Percentiles rank a stretch among this genome's conserved stretches.
phyloP scores from a whole-genome alignment of 2,113 vertebrate species.

The Stigmatopora nigra region DNA sequence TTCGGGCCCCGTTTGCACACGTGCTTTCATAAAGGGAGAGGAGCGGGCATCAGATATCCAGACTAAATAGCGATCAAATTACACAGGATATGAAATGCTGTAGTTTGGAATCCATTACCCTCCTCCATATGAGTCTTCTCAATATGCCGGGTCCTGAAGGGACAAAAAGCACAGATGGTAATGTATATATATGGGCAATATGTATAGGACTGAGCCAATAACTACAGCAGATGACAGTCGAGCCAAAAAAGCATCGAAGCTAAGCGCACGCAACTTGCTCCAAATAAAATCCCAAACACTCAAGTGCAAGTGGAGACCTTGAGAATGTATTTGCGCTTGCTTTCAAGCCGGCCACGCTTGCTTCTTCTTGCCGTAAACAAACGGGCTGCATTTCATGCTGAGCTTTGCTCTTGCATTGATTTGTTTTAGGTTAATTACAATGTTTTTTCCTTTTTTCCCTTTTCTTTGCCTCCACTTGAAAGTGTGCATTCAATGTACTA shows the following conservation, averaged over 20 bases:
- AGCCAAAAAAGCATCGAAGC: constrained; percentile 49
- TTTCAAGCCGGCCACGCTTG: constrained; percentile 50
- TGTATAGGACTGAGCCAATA: constrained; percentile 65
- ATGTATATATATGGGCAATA: constrained; percentile 61
- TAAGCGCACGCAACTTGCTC: constrained; percentile 40
- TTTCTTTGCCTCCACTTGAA: constrained; percentile 20
- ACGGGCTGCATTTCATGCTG: constrained; percentile 35
- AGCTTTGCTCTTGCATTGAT: constrained; percentile 34
- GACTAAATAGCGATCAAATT: constrained; percentile 63
- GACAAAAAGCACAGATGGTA: constrained; percentile 65
- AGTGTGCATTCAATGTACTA: constrained; percentile 59
- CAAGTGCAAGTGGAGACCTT: constrained; percentile 29
- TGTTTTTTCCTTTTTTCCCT: constrained; percentile 18
- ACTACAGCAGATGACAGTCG: constrained; percentile 50
- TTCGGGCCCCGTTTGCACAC: constrained; percentile 64
- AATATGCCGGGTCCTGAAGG: constrained; percentile 66
- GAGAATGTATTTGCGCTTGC: constrained; percentile 31
- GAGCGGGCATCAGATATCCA: constrained; percentile 59
- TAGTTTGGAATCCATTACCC: constrained; percentile 67
- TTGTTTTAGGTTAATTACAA: constrained; percentile 52
- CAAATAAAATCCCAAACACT: constrained; percentile 38
- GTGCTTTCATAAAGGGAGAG: constrained; percentile 66
- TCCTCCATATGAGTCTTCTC: constrained; percentile 60
- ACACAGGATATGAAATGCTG: constrained; percentile 63
- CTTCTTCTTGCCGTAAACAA: constrained; percentile 41